Conservation (phyloP, 92 coral and sea anemone genomes). For the Epizoanthus ramosus region DNA sequence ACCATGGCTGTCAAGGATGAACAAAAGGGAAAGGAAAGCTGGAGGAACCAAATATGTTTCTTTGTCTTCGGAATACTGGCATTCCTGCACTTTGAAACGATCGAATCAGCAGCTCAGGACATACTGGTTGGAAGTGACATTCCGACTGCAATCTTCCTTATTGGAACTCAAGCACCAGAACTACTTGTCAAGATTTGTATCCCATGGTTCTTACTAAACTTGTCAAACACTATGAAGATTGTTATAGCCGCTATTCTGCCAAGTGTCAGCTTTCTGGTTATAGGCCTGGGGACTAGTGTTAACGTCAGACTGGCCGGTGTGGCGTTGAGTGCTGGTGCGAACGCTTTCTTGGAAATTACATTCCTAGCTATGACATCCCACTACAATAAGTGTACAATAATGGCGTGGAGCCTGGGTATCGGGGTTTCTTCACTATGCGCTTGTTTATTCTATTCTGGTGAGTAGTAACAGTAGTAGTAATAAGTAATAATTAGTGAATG, state of each 20-base stretch:
- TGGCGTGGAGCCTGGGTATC: constrained; percentile 16
- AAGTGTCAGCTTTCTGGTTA: constrained; percentile 7
- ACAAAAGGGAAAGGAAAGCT: not conserved
- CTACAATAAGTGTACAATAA: not conserved
- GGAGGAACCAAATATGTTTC: constrained; percentile 20
- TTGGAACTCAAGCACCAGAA: constrained; percentile 13
- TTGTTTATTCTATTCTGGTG: not conserved
- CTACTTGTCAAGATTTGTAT: constrained; percentile 19
- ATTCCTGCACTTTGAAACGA: constrained; percentile 33
- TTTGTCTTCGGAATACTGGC: constrained; percentile 16
- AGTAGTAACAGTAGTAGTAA: not conserved
- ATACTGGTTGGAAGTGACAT: constrained; percentile 29
- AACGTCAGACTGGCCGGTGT: constrained; percentile 18
- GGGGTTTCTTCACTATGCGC: constrained; percentile 8
- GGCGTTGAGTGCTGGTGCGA: constrained; percentile 17
- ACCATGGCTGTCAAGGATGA: too few relatives aligned
- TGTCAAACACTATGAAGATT: constrained; percentile 8
- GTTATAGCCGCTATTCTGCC: constrained; percentile 19
- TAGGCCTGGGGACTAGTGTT: constrained; percentile 39
- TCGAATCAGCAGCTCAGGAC: constrained; percentile 30
- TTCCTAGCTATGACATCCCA: constrained; percentile 22
- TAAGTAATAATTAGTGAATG: not conserved
- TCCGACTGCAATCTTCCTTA: constrained; percentile 16
- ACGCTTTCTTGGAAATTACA: constrained; percentile 21
- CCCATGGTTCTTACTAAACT: constrained; percentile 23